Evolutionary conservation across 2,888 invertebrate species (phyloP).

Genomic region (Ophion ellenae): DNA sequence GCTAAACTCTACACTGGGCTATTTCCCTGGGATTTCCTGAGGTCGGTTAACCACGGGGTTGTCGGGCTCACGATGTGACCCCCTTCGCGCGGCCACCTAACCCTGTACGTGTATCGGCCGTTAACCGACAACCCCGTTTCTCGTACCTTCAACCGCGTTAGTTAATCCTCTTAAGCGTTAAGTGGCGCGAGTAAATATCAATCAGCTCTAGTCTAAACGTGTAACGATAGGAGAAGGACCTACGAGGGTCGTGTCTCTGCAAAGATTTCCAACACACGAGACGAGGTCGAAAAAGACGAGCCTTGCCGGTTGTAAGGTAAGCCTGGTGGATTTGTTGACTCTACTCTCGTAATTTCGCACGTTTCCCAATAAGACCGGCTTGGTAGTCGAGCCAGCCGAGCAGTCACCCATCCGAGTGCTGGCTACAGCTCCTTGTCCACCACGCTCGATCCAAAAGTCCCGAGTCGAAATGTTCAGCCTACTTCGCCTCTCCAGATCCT

Average conservation of each 20-base stretch:
- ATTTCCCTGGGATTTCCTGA: slow-evolving; percentile 49
- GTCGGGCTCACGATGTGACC: slow-evolving; percentile 28
- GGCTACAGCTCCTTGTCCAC: too few species aligned
- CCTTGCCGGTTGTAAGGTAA: too few species aligned
- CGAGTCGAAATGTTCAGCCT: too few species aligned
- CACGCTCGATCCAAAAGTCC: too few species aligned
- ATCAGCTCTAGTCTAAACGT: slow-evolving; percentile 75
- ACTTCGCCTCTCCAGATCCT: too few species aligned
- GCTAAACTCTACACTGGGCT: slow-evolving; percentile 37
- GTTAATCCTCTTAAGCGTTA: slow-evolving; percentile 82
- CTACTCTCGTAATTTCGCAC: too few species aligned
- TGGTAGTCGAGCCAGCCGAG: too few species aligned
- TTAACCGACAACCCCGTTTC: slow-evolving; percentile 29
- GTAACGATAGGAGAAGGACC: slow-evolving; percentile 22
- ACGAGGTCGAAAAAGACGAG: background rate
- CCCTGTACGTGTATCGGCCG: slow-evolving; percentile 3
- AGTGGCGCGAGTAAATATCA: slow-evolving; percentile 81
- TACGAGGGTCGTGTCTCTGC: background rate
- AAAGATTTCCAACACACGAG: background rate
- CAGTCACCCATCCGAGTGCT: too few species aligned
- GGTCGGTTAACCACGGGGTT: slow-evolving; percentile 41
- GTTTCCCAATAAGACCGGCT: background rate
- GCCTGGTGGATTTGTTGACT: too few species aligned
- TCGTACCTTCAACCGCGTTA: slow-evolving; percentile 69
- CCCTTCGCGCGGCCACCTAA: slow-evolving; percentile 18